Percentiles rank a stretch among this genome's conserved stretches.
Evolutionary conservation across 37 sponge, comb jelly and placozoan genomes (phyloP).

Genomic region (Eunapius fragilis): DNA sequence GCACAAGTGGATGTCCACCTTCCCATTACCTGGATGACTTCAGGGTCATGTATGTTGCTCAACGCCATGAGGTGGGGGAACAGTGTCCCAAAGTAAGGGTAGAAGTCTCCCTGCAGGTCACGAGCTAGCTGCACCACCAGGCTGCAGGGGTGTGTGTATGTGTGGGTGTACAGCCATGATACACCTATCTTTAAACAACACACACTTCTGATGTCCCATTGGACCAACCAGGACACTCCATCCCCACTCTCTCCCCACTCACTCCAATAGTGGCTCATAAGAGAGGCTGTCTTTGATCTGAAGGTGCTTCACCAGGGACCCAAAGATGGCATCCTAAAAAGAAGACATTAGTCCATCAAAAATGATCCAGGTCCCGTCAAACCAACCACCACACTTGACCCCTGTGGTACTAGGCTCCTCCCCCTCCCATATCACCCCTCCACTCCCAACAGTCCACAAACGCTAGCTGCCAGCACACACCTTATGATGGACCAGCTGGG

Average conservation of each 20-base stretch:
- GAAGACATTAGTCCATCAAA: neutral
- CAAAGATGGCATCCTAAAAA: conserved; percentile 56
- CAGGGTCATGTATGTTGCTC: conserved; percentile 47
- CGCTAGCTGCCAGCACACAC: conserved; percentile 30
- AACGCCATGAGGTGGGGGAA: conserved; percentile 66
- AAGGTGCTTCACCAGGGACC: conserved; percentile 40
- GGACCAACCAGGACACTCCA: too few species aligned
- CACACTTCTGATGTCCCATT: neutral
- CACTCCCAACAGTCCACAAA: too few species aligned
- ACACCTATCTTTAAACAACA: too few species aligned
- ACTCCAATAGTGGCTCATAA: conserved; percentile 74
- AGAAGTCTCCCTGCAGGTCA: conserved; percentile 89
- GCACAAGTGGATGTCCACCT: neutral
- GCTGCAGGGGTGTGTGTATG: conserved; percentile 43
- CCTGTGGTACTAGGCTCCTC: too few species aligned
- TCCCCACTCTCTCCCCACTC: neutral
- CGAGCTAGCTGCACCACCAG: conserved; percentile 84
- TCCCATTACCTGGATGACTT: conserved; percentile 70
- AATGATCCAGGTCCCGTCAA: neutral
- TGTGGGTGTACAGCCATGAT: too few species aligned
- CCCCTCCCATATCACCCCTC: neutral
- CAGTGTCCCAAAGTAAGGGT: conserved; percentile 76
- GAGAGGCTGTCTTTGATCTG: conserved; percentile 43
- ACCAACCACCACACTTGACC: too few species aligned
- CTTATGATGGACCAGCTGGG: conserved; percentile 79